Conservation (phyloP, 2,888 invertebrate genomes). For the Catocala sponsa region DNA sequence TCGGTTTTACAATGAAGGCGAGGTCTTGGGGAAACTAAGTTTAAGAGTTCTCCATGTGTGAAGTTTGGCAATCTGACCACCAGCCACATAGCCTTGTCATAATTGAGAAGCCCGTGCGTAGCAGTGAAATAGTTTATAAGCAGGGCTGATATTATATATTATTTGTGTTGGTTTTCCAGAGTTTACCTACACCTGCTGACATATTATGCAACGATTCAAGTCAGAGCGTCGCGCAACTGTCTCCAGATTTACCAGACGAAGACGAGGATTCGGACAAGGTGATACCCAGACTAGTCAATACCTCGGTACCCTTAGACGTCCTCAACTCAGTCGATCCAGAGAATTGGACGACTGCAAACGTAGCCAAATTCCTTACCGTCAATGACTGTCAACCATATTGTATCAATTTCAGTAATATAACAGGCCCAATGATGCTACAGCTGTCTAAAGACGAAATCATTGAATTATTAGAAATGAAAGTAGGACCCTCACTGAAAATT, state of each 20-base stretch:
- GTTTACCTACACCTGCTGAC: slow-evolving; percentile 60
- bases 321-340: slow-evolving; percentile 85
- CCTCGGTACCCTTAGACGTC: slow-evolving; percentile 80
- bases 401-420: slow-evolving; percentile 91
- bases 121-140: too few species aligned
- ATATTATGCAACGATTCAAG: slow-evolving; percentile 60
- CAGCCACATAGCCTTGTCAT: too few species aligned
- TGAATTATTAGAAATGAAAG: slow-evolving; percentile 96
- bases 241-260: slow-evolving; percentile 50
- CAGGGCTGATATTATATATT: too few species aligned
- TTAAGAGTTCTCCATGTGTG: too few species aligned
- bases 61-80: too few species aligned
- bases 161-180: slow-evolving; percentile 40
- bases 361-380: slow-evolving; percentile 95
- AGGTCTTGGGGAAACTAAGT: too few species aligned
- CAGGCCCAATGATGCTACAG: slow-evolving; percentile 93
- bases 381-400: slow-evolving; percentile 94
- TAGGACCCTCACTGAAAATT: slow-evolving; percentile 97
- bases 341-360: slow-evolving; percentile 94
- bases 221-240: slow-evolving; percentile 61
- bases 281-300: slow-evolving; percentile 90
- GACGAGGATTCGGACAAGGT: slow-evolving; percentile 84
- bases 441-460: slow-evolving; percentile 97
- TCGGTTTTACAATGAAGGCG: too few species aligned
- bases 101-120: too few species aligned